Conservation (phyloP, 2,113 vertebrate species). For the Eulacestoma nigropectus region DNA sequence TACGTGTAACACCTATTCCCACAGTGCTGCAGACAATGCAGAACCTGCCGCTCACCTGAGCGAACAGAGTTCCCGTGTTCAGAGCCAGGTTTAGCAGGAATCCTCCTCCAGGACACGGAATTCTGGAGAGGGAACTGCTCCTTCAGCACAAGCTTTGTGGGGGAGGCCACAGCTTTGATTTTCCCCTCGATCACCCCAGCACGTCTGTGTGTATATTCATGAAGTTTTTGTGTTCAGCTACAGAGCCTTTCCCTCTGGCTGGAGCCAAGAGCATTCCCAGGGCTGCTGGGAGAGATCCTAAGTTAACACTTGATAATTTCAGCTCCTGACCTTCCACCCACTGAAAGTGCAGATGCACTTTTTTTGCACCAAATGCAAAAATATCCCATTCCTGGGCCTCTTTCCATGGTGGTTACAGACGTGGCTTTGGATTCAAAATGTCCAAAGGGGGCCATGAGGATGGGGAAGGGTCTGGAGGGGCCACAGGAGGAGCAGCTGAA, state of each 20-base stretch:
- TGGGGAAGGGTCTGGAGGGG: neutral
- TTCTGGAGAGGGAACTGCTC: neutral
- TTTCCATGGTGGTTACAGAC: neutral
- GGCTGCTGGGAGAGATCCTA: neutral
- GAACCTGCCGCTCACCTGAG: neutral
- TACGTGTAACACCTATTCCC: neutral
- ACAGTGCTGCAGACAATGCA: neutral
- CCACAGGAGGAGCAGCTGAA: neutral
- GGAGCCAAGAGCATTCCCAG: neutral
- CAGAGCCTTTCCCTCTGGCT: neutral
- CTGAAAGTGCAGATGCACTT: neutral
- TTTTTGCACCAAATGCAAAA: neutral
- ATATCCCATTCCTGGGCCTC: neutral
- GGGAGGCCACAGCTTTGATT: neutral
- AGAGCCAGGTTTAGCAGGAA: neutral
- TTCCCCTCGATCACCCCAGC: neutral
- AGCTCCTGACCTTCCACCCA: neutral
- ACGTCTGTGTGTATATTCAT: accelerated
- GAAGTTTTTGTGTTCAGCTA: neutral
- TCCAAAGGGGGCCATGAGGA: neutral
- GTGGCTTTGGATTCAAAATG: neutral
- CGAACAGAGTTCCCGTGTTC: accelerated
- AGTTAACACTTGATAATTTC: neutral
- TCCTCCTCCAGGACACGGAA: neutral
- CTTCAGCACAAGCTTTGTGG: neutral